phyloP scores from a whole-genome alignment of 1,140 invertebrate genomes.

The Drosophila sulfurigaster region DNA sequence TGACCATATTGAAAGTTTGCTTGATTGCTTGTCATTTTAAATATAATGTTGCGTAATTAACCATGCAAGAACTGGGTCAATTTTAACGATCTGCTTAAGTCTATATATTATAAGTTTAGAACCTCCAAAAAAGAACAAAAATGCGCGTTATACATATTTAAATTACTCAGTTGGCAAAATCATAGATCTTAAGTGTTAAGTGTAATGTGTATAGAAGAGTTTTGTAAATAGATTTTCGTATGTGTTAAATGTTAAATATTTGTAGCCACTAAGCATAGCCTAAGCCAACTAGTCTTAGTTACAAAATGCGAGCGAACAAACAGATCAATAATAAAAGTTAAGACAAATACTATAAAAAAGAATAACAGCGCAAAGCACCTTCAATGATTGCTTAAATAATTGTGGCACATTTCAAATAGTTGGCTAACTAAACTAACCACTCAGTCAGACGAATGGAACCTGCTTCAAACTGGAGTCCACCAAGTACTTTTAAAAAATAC shows the following conservation, averaged over 20 bases:
- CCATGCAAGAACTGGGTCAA: constrained; percentile 70
- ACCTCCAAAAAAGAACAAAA: constrained; percentile 43
- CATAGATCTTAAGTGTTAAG: constrained; percentile 71
- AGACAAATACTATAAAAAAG: constrained; percentile 62
- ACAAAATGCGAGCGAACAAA: constrained; percentile 76
- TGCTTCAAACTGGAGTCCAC: neutral
- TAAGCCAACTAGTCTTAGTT: constrained; percentile 80
- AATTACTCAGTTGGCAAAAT: constrained; percentile 32
- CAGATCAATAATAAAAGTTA: constrained; percentile 65
- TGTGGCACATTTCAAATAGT: neutral
- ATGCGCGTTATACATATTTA: constrained; percentile 39
- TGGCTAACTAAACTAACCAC: neutral
- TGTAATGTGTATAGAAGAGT: constrained; percentile 70
- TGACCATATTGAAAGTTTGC: constrained; percentile 43
- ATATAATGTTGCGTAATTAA: constrained; percentile 18
- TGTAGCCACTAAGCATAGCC: constrained; percentile 64
- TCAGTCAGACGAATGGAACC: neutral
- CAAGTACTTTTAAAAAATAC: neutral
- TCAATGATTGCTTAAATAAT: neutral
- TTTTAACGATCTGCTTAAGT: constrained; percentile 75
- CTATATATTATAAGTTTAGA: constrained; percentile 65
- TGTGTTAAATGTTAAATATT: constrained; percentile 80
- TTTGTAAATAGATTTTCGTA: constrained; percentile 74
- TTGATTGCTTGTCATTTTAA: constrained; percentile 54
- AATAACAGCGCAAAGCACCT: constrained; percentile 23